These are phyloP conservation scores for Semicossyphus pulcher DNA, from an alignment of 2,113 vertebrate species.

Conservation along the genomic window DNA sequence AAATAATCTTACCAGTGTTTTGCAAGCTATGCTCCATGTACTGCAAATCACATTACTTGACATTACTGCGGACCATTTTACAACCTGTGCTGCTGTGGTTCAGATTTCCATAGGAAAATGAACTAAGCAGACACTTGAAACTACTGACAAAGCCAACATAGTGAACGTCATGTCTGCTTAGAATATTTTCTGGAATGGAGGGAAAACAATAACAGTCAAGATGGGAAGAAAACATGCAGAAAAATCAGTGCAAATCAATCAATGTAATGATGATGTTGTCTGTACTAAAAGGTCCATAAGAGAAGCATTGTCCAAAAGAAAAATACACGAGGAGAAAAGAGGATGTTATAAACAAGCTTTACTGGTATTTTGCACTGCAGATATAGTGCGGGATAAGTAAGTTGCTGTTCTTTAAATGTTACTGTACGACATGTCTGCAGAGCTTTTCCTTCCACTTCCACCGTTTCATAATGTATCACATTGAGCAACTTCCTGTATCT, in stretches of 20 bases:
- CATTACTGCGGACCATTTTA: not conserved
- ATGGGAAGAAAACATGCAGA: not conserved
- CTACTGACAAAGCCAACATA: not conserved
- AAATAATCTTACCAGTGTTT: too few relatives aligned
- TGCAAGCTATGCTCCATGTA: not conserved
- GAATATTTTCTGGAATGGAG: not conserved
- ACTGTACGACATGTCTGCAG: not conserved
- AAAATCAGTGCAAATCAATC: not conserved
- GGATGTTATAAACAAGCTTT: not conserved
- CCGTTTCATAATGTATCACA: constrained; percentile 60
- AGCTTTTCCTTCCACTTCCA: constrained; percentile 24
- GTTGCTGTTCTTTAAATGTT: not conserved
- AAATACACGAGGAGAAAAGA: not conserved
- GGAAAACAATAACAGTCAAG: not conserved
- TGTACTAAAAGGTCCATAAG: not conserved
- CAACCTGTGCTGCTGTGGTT: not conserved
- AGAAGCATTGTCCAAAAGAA: not conserved
- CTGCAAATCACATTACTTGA: not conserved
- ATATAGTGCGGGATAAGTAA: not conserved
- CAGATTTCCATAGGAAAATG: constrained; percentile 41
- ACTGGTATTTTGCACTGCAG: not conserved
- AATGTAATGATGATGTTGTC: too few relatives aligned
- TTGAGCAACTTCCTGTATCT: constrained; percentile 66
- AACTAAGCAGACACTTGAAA: not conserved
- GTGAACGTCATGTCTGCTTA: not conserved